Evolutionary conservation across 2,888 invertebrate species (phyloP), one percentile per base, ranked within the genome.

Genomic region (Lepidochitona cinerea): DNA sequence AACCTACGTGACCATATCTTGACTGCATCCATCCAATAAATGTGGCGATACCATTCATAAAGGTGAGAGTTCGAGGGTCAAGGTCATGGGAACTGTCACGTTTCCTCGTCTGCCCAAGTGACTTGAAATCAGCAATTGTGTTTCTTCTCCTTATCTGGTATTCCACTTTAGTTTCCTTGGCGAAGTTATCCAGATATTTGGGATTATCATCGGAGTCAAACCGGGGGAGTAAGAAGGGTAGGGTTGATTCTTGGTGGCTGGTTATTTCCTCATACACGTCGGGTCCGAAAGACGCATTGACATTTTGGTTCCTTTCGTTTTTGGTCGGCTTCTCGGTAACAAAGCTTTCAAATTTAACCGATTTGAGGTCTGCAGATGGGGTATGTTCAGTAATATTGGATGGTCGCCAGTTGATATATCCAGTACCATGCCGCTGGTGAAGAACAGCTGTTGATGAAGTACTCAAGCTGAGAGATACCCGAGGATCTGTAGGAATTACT

Each of bases 21-120:
- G 81, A 78, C 35, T 75, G 77, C 12, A 79, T 69, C 81, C 81
- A 81, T 29, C 64, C 59, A 54, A 81, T 64, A 41, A 79, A 79
- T 14, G 73, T 64, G 37, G 79, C 74, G 9, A 79, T 71, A 4
- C 81, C 78, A 35, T 75, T 78, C 32, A 26, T 4, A 18, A 41
- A 41, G 41, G 18, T 18, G 41, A 18, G 41, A 41, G 41, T 12
- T 41, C 41, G 18, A 18, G 18, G 41, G 41, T 41, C 41, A 41
- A 41, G 41, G 41, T 41, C 41, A 41, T n/a, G n/a, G n/a, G n/a
- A n/a, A n/a, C n/a, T n/a, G n/a, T n/a, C n/a, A n/a, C n/a, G n/a
- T n/a, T n/a, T n/a, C n/a, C n/a, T n/a, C n/a, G n/a, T n/a, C n/a
- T n/a, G n/a, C n/a, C n/a, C n/a, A n/a, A n/a, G n/a, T n/a, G n/a